Evolutionary conservation across 2,113 vertebrate genomes (phyloP), one percentile per base, ranked within the genome.

Genomic region (Leptodactylus fuscus): DNA sequence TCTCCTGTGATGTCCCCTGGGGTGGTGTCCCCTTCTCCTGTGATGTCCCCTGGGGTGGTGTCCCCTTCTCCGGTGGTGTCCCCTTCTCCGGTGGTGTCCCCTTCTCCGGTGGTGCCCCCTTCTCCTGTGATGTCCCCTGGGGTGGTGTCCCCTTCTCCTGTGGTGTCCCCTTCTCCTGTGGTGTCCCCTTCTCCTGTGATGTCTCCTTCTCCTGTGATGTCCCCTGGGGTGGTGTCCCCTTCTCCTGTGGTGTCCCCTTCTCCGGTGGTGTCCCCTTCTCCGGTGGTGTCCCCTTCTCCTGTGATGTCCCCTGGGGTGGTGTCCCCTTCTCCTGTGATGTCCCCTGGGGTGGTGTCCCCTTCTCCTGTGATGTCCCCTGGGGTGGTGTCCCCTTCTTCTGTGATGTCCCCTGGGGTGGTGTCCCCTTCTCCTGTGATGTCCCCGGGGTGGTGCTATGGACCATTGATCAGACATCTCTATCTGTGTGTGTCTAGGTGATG

Each of bases 401-500:
- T 18, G 4, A 15, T 7, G 27, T 71, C 34, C 22, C 22, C 18
- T 15, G 6, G n/a, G 18, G 67, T 38, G 67, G 7, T 67, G 0
- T 13, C 7, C 29, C 9, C 29, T 6, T 9, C 58, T 29, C 20
- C n/a, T 12, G 9, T 9, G 55, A 2, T 2, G 2, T 27, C 55
- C n/a, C 3, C 22, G 7, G 4, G 20, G 13, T 12, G 12, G 1
- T 29, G 4, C 1, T 16, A 20, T 38, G 65, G 65, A 20, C 62
- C 32, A 8, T 20, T 36, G 32, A 69, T 36, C 15, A 69, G 36
- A 44, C n/a, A 13, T 24, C 38, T 44, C 36, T 38, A 69, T 69
- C 65, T 73, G 22, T 73, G 36, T 69, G 65, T 73, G 70, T 73
- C 22, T 71, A 44, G n/a, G 38, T 73, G 38, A 44, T 41, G 36